These are phyloP conservation scores for Melanerpes aurifrons DNA, from an alignment of 2,113 vertebrate genomes.

Conservation along the genomic window DNA sequence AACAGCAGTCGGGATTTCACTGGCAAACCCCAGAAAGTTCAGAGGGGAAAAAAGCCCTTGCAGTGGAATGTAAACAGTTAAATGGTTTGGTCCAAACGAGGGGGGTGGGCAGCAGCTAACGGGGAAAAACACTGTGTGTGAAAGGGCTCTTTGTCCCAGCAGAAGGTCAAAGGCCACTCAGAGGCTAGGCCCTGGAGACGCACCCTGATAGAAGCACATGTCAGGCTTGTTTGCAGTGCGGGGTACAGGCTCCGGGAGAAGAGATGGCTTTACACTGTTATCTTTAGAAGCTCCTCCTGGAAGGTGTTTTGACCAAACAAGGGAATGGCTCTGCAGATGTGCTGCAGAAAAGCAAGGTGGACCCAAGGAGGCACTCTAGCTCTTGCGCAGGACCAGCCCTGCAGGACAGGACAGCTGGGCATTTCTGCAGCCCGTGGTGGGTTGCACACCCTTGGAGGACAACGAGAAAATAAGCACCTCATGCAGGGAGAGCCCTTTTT, in stretches of 20 bases:
- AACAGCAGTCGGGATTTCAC: not conserved
- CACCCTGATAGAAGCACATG: not conserved
- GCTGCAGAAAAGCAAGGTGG: not conserved
- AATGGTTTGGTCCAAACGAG: not conserved
- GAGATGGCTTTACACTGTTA: not conserved
- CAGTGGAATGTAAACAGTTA: rapidly evolving
- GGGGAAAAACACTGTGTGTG: not conserved
- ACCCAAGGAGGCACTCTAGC: not conserved
- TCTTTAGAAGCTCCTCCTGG: not conserved
- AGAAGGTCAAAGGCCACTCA: not conserved
- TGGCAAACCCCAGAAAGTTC: not conserved
- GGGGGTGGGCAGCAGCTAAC: not conserved
- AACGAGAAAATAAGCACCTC: not conserved
- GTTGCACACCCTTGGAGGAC: not conserved
- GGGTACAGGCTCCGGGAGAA: not conserved
- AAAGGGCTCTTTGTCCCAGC: slow-evolving; percentile 47
- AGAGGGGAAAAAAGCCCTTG: not conserved
- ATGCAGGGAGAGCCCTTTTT: not conserved
- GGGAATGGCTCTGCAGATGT: not conserved
- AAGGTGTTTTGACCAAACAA: not conserved
- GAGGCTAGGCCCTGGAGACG: not conserved
- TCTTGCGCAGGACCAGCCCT: rapidly evolving
- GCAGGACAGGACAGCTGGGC: rapidly evolving
- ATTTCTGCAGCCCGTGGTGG: rapidly evolving
- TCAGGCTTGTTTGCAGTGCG: not conserved